Evolutionary conservation across 1,140 invertebrate species (phyloP).

Genomic region (Dendrolimus punctatus): DNA sequence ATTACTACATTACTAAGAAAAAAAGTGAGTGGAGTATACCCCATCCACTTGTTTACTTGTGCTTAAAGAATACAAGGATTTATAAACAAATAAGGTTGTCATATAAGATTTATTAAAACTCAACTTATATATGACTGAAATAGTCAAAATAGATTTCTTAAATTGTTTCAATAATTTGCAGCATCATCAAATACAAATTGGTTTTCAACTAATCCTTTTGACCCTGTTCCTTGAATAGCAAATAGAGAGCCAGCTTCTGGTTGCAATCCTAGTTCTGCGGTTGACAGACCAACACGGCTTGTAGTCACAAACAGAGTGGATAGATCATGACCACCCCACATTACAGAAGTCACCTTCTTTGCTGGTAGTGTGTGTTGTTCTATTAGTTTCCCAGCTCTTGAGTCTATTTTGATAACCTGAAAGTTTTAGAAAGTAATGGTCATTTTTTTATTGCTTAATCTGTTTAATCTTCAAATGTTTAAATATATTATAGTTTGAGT

Average conservation of each 20-base stretch:
- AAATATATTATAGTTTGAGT: no score
- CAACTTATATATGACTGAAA: no score
- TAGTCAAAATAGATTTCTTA: no score
- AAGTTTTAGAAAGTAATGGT: constrained; percentile 6
- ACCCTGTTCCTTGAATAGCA: constrained; percentile 50
- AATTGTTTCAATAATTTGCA: constrained; percentile 34
- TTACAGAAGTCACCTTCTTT: constrained; percentile 82
- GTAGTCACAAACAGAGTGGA: constrained; percentile 87
- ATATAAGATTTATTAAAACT: no score
- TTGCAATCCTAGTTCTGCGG: constrained; percentile 35
- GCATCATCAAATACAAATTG: constrained; percentile 51
- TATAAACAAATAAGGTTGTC: no score
- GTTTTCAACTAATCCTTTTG: constrained; percentile 46
- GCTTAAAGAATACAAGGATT: no score
- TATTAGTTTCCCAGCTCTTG: constrained; percentile 55
- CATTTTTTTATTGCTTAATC: no score
- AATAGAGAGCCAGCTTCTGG: constrained; percentile 59
- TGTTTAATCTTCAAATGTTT: no score
- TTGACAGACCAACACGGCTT: constrained; percentile 48
- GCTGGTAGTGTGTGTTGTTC: constrained; percentile 75
- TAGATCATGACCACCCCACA: constrained; percentile 85
- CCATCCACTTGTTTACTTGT: no score
- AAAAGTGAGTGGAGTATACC: no score
- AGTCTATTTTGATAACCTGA: constrained; percentile 66
- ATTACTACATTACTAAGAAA: no score